Percentiles rank a stretch among this genome's conserved stretches.
These are phyloP conservation scores for Florisuga fusca DNA, from an alignment of 2,797 vertebrate species.

Conservation along the genomic window DNA sequence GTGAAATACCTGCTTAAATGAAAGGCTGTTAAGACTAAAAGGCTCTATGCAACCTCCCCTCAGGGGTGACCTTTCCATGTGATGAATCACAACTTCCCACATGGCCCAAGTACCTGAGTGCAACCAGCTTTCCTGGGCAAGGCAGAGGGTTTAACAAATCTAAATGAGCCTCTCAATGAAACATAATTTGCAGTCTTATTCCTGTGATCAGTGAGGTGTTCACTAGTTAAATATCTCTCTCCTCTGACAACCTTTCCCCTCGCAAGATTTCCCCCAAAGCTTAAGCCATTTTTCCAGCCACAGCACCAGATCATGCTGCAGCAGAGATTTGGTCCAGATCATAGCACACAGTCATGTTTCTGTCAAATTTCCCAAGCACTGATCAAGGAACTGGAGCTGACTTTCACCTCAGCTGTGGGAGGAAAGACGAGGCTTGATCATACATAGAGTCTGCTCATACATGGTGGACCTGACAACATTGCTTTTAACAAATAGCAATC, in stretches of 20 bases:
- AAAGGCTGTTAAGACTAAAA: background rate
- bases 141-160: background rate
- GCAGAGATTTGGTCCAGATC: accelerated
- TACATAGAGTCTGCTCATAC: background rate
- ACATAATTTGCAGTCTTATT: background rate
- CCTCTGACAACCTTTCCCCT: accelerated
- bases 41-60: background rate
- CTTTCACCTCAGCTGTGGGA: background rate
- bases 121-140: background rate
- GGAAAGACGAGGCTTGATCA: background rate
- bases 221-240: background rate
- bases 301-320: background rate
- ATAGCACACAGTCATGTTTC: background rate
- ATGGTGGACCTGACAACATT: background rate
- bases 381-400: background rate
- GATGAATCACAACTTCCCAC: background rate
- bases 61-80: background rate
- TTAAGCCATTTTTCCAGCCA: background rate
- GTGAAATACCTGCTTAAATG: background rate
- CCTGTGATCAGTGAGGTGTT: background rate
- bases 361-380: background rate
- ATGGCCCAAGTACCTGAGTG: background rate
- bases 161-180: background rate
- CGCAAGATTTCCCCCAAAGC: background rate
- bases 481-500: background rate